Percentiles rank a stretch among this genome's conserved stretches.
These are phyloP conservation scores for Tachypleus tridentatus DNA, from an alignment of 1,140 invertebrate genomes.

Conservation along the genomic window DNA sequence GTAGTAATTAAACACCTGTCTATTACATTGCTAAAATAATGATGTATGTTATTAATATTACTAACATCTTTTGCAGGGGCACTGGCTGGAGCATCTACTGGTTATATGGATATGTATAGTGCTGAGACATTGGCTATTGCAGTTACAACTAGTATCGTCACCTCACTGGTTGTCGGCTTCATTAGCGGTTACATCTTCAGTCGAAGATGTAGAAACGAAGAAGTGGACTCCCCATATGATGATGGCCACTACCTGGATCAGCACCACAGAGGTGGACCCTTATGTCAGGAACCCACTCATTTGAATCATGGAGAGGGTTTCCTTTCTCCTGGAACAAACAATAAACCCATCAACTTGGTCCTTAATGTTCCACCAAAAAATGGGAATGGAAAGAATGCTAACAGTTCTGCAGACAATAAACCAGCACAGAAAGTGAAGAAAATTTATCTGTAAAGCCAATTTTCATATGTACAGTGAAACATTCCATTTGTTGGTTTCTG, in stretches of 20 bases:
- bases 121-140: constrained; percentile 64
- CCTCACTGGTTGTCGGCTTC: constrained; percentile 66
- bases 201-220: constrained; percentile 65
- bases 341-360: constrained; percentile 57
- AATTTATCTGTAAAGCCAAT: constrained; percentile 27
- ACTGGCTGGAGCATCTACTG: constrained; percentile 49
- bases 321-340: constrained; percentile 43
- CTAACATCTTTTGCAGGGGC: constrained; percentile 12
- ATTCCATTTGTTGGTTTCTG: no score
- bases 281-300: constrained; percentile 10
- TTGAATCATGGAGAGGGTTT: constrained; percentile 43
- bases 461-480: no score
- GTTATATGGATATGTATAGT: constrained; percentile 59
- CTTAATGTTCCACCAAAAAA: constrained; percentile 55
- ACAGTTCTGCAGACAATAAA: constrained; percentile 29
- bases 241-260: constrained; percentile 27
- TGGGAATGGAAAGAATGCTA: constrained; percentile 30
- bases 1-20: no score
- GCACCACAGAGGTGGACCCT: constrained; percentile 9
- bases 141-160: constrained; percentile 59
- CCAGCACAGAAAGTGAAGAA: constrained; percentile 30
- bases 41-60: no score
- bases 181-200: constrained; percentile 70
- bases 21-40: no score
- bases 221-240: constrained; percentile 29